Conservation (phyloP, 2,113 vertebrate species). For the Nerophis ophidion region DNA sequence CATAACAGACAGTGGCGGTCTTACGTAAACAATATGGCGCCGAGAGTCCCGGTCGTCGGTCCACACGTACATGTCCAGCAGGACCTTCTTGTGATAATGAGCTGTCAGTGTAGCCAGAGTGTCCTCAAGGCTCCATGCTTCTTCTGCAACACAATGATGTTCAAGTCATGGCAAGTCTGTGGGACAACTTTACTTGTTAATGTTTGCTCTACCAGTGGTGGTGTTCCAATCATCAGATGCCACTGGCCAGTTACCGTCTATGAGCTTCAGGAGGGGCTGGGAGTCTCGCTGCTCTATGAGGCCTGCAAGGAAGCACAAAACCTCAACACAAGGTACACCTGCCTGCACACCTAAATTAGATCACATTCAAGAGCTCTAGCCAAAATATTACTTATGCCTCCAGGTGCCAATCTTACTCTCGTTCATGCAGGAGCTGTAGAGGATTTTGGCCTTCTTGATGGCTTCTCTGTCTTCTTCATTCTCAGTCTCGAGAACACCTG, state of each 20-base stretch:
- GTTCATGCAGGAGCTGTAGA: slow-evolving; percentile 95
- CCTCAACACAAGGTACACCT: slow-evolving; percentile 3
- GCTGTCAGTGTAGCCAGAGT: slow-evolving; percentile 80
- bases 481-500: slow-evolving; percentile 84
- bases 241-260: slow-evolving; percentile 86
- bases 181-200: background rate
- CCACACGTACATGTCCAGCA: slow-evolving; percentile 92
- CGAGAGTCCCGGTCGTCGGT: slow-evolving; percentile 88
- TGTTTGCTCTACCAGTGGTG: slow-evolving; percentile 51
- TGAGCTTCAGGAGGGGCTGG: slow-evolving; percentile 79
- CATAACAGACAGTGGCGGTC: slow-evolving; percentile 14
- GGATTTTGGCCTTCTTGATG: slow-evolving; percentile 85
- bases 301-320: slow-evolving; percentile 56
- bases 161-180: slow-evolving; percentile 8
- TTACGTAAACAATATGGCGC: slow-evolving; percentile 87
- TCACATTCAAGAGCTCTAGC: background rate
- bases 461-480: slow-evolving; percentile 78
- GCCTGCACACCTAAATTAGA: background rate
- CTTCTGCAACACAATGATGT: slow-evolving; percentile 63
- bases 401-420: slow-evolving; percentile 77
- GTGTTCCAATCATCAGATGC: slow-evolving; percentile 80
- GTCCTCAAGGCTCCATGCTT: slow-evolving; percentile 83
- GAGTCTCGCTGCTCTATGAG: slow-evolving; percentile 88
- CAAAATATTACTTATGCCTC: background rate
- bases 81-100: slow-evolving; percentile 82